These are phyloP conservation scores for Lasioglossum morio DNA, from an alignment of 2,888 invertebrate genomes.

Conservation along the genomic window DNA sequence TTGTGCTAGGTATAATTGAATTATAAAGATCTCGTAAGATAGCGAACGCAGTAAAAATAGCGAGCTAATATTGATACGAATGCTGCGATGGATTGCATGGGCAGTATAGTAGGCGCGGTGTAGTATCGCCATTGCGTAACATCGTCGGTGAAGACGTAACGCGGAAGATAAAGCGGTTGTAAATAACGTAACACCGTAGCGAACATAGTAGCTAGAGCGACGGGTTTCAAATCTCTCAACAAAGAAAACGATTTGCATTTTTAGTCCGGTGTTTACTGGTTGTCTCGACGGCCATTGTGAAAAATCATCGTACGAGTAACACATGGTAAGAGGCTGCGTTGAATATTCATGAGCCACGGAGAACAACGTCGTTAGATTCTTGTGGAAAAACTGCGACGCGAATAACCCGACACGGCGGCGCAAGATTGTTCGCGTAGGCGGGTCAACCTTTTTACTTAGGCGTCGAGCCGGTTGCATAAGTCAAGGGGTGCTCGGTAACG, in stretches of 20 bases:
- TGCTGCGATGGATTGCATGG: background rate
- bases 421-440: constrained; percentile 54
- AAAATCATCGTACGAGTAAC: background rate
- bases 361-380: constrained; percentile 9
- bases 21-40: background rate
- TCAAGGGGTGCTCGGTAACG: background rate
- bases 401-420: constrained; percentile 8
- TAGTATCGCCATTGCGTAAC: constrained; percentile 1
- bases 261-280: background rate
- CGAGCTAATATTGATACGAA: background rate
- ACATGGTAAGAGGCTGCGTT: background rate
- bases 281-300: background rate
- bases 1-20: background rate
- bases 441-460: constrained; percentile 17
- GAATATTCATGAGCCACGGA: constrained; percentile 37
- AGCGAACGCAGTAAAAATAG: background rate
- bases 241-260: constrained; percentile 3
- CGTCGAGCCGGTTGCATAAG: constrained; percentile 3
- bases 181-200: background rate
- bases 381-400: constrained; percentile 18
- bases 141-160: background rate
- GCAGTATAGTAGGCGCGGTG: background rate
- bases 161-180: constrained; percentile 6
- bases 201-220: background rate
- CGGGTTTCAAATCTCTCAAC: background rate